Conservation (phyloP, 2,888 invertebrate species). For the Cheilosia vernalis region DNA sequence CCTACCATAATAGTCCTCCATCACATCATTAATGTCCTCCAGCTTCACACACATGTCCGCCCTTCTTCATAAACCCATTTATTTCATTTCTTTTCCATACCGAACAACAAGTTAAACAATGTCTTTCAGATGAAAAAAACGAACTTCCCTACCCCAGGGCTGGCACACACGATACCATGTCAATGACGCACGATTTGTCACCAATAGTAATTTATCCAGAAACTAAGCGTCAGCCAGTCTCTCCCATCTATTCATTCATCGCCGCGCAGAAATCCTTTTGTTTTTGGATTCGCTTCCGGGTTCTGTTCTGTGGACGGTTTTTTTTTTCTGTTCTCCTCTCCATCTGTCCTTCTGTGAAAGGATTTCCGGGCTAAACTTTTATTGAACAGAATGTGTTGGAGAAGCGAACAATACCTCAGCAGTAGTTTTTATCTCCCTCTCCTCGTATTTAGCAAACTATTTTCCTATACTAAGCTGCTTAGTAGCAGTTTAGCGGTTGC, state of each 20-base stretch:
- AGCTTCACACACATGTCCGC: neutral
- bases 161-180: slow-evolving; percentile 33
- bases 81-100: neutral
- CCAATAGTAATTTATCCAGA: slow-evolving; percentile 68
- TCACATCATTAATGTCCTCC: slow-evolving; percentile 2
- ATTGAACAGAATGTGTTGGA: slow-evolving; percentile 59
- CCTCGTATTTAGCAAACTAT: slow-evolving; percentile 60
- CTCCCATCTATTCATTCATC: slow-evolving; percentile 13
- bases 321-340: slow-evolving; percentile 13
- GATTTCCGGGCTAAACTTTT: slow-evolving; percentile 71
- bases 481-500: slow-evolving; percentile 69
- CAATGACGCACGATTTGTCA: slow-evolving; percentile 73
- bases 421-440: slow-evolving; percentile 17
- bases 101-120: slow-evolving; percentile 67
- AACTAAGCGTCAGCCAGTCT: slow-evolving; percentile 47
- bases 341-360: slow-evolving; percentile 61
- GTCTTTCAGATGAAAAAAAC: slow-evolving; percentile 42
- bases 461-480: slow-evolving; percentile 62
- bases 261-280: slow-evolving; percentile 57
- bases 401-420: slow-evolving; percentile 19
- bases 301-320: slow-evolving; percentile 44
- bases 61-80: neutral
- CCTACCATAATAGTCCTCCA: neutral
- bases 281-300: slow-evolving; percentile 63
- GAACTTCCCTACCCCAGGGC: slow-evolving; percentile 3